These are phyloP conservation scores for Drosophila kuntzei DNA, from an alignment of 2,888 invertebrate species.

Conservation along the genomic window DNA sequence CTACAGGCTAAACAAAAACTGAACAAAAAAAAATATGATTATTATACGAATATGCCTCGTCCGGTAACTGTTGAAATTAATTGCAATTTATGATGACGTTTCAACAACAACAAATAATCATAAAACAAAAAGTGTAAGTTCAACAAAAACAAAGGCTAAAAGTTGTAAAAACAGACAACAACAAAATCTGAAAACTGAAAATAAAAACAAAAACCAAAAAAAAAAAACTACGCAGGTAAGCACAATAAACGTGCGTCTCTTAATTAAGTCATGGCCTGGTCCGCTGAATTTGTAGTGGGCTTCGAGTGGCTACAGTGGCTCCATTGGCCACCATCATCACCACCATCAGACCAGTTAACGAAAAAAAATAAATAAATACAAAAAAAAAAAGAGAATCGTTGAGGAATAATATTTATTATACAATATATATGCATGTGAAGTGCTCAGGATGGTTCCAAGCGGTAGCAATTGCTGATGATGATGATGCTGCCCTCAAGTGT, in stretches of 20 bases:
- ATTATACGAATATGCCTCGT: conserved; percentile 50
- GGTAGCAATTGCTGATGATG: conserved; percentile 50
- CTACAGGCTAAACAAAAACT: conserved; percentile 65
- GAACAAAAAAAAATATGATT: conserved; percentile 32
- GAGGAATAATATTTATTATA: conserved; percentile 73
- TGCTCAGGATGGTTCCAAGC: conserved; percentile 62
- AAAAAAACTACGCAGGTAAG: conserved; percentile 74
- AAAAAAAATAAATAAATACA: conserved; percentile 22
- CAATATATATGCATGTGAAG: conserved; percentile 61
- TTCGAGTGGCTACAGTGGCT: conserved; percentile 72
- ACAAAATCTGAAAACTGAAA: conserved; percentile 4
- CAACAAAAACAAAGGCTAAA: conserved; percentile 66
- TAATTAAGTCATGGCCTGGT: conserved; percentile 77
- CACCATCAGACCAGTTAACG: conserved; percentile 27
- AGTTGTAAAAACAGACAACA: conserved; percentile 51
- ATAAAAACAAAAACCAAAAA: conserved; percentile 11
- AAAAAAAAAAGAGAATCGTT: conserved; percentile 31
- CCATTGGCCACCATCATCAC: conserved; percentile 37
- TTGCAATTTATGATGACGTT: conserved; percentile 82
- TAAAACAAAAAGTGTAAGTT: conserved; percentile 55
- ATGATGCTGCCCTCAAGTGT: conserved; percentile 61
- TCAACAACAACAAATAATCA: conserved; percentile 47
- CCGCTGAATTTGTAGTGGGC: conserved; percentile 67
- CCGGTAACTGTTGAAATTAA: conserved; percentile 76
- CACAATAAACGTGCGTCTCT: conserved; percentile 80